Evolutionary conservation across 2,113 vertebrate species (phyloP).

Genomic region (Cichladusa arquata): DNA sequence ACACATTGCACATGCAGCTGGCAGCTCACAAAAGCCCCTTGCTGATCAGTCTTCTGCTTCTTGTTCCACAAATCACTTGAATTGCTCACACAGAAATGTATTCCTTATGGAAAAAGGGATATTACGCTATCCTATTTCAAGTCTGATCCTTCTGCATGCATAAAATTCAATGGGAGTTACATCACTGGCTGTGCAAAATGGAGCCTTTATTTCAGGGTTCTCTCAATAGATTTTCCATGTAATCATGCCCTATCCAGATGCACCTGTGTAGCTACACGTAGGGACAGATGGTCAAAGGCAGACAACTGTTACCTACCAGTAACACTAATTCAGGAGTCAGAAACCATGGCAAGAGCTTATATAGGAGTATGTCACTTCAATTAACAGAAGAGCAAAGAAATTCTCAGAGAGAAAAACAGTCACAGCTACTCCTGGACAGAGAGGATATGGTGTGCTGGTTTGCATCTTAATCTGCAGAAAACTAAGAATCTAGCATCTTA

Average conservation of each 20-base stretch:
- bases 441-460: not conserved
- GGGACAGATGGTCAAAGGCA: not conserved
- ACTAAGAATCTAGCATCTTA: not conserved
- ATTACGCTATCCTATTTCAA: not conserved
- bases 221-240: not conserved
- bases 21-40: conserved; percentile 31
- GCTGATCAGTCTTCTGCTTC: conserved; percentile 18
- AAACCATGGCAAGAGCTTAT: not conserved
- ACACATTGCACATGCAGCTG: conserved; percentile 51
- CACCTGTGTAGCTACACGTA: not conserved
- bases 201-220: not conserved
- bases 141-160: not conserved
- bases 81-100: not conserved
- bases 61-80: conserved; percentile 24
- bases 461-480: not conserved
- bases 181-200: not conserved
- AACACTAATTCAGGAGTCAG: not conserved
- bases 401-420: not conserved
- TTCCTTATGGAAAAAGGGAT: not conserved
- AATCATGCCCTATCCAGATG: not conserved
- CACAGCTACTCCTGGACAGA: not conserved
- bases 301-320: not conserved
- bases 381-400: not conserved
- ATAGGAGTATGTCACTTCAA: not conserved
- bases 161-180: not conserved